Evolutionary conservation across 2,888 invertebrate genomes (phyloP), one percentile per base, ranked within the genome.

Genomic region (Microctonus brassicae): DNA sequence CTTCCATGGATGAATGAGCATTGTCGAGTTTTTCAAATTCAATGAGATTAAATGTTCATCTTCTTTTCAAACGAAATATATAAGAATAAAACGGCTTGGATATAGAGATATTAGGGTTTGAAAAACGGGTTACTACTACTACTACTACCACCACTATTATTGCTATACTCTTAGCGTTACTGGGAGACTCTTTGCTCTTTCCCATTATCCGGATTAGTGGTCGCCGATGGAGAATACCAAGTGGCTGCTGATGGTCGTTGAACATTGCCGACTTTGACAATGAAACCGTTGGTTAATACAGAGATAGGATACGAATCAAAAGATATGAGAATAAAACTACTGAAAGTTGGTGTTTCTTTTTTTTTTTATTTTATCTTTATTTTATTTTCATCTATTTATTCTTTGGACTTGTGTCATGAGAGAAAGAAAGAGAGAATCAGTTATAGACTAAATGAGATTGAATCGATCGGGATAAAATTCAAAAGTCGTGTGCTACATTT

Each of bases 151-250:
- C 22, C 66, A 65, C 73, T 69, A 76, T 73, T 73, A 71, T 74
- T 62, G 72, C 64, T 60, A 53, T 36, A 36, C 36, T 13, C 3
- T n/a, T 39, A 39, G n/a, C 13, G 20, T 20, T 58, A 34, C 58
- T 58, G 58, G n/a, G 58, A 33, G 20, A 33, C 33, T 70, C 22
- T 60, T 58, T 73, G 76, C 76, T 75, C 74, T 76, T 76, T 75
- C 73, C 79, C 79, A 82, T 82, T 82, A 82, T 79, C 80, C 70
- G 78, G 79, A 81, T 82, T 82, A 81, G 79, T 77, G 69, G 66
- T 73, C 75, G 70, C 67, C 39, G 55, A 66, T 66, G 55, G 55
- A 55, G 66, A 66, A 66, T 66, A 66, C 66, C 66, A 66, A 66
- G 66, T 66, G 66, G 39, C 66, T 17, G 57, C 73, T 47, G 77